Evolutionary conservation across 2,888 invertebrate species (phyloP), one percentile per base, ranked within the genome.

Genomic region (Caenorhabditis sp.): DNA sequence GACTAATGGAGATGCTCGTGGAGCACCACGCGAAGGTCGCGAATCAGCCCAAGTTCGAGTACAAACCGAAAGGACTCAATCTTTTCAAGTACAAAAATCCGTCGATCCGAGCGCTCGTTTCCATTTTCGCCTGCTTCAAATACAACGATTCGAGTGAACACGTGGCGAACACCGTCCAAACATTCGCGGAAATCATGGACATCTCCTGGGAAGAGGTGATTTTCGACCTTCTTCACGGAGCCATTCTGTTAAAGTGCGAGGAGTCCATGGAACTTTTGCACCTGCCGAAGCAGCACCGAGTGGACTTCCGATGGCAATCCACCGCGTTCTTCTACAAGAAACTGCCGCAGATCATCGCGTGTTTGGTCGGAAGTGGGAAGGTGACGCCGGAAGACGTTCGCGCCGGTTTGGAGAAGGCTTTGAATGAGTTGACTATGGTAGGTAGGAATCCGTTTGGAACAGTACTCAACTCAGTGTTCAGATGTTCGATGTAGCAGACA

Each of bases 281-380:
- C 27, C 46, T 63, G 5, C 65, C 63, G 6, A 68, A 68, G 27
- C 45, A 70, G n/a, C 52, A 46, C 22, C 50, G 63, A n/a, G 20
- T 48, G 4, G 70, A 76, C 26, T 77, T 66, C 24, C 61, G 55
- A 20, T 77, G 77, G 77, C 71, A 77, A n/a, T 24, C 55, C 6
- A 56, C 65, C 0, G 24, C 43, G 9, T 77, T 77, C 15, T 77
- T 61, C 59, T 77, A 72, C 22, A 43, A 37, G 24, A 71, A 61
- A 37, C 45, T 77, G 17, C 39, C 70, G 13, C 48, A 61, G 24
- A 62, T 77, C 26, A 62, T 59, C 22, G 20, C 15, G 9, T 15
- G 39, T 37, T 24, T 77, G 24, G 27, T 72, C 13, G 20, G 30
- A 24, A 39, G 24, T 17, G 61, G 32, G 17, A 39, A 56, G 7